Evolutionary conservation across 2,113 vertebrate genomes (phyloP).

Genomic region (Neolamprologus falcicula): DNA sequence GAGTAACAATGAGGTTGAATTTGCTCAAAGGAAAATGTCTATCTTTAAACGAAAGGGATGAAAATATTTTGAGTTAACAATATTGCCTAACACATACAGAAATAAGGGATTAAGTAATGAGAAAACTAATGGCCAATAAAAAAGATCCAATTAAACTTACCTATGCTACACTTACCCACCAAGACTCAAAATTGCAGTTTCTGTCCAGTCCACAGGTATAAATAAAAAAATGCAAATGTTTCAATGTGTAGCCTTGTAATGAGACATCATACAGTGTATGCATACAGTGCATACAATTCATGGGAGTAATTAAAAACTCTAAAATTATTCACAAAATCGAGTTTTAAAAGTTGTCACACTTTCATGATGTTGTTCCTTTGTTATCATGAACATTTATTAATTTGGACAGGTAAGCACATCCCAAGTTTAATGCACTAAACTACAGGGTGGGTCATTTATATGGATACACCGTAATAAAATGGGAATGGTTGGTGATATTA

Average conservation of each 20-base stretch:
- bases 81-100: not conserved
- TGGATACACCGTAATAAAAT: not conserved
- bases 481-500: not conserved
- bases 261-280: not conserved
- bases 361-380: not conserved
- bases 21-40: not conserved
- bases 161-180: not conserved
- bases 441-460: not conserved
- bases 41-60: not conserved
- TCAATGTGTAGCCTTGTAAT: not conserved
- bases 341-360: not conserved
- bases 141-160: not conserved
- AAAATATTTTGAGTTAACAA: not conserved
- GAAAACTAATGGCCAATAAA: not conserved
- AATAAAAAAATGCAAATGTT: not conserved
- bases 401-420: not conserved
- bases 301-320: not conserved
- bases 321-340: not conserved
- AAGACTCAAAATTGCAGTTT: not conserved
- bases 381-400: not conserved
- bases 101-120: not conserved
- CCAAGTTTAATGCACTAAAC: not conserved
- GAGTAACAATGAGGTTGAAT: not conserved
- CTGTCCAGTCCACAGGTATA: not conserved
- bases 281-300: not conserved